These are phyloP conservation scores for Eremophila alpestris DNA, from an alignment of 2,797 vertebrate genomes.

Conservation along the genomic window DNA sequence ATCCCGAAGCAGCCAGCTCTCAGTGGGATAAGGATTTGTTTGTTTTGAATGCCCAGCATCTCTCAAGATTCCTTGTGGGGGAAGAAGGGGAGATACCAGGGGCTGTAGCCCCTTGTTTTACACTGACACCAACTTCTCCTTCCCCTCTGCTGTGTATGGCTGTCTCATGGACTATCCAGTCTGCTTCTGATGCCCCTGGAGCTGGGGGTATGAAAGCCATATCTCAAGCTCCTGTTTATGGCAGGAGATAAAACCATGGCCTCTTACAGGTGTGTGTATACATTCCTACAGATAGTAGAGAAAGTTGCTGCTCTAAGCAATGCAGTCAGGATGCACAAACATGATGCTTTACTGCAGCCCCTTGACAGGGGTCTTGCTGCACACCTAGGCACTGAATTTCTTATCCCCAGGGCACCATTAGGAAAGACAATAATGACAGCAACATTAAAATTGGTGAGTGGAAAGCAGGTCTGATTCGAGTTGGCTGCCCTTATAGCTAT, in stretches of 20 bases:
- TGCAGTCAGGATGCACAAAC: background rate
- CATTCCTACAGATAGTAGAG: background rate
- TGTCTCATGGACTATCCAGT: background rate
- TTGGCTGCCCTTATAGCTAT: background rate
- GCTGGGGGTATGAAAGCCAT: background rate
- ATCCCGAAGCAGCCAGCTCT: background rate
- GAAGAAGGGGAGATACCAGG: background rate
- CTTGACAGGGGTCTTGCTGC: background rate
- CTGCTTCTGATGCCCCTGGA: background rate
- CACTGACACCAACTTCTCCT: background rate
- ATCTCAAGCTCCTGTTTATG: background rate
- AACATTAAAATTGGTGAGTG: background rate
- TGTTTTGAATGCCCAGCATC: background rate
- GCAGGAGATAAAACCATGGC: background rate
- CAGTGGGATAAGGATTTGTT: background rate
- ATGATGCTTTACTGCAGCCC: background rate
- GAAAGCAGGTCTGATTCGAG: background rate
- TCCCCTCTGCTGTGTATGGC: background rate
- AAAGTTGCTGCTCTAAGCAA: background rate
- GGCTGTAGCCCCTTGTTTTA: background rate
- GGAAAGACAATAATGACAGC: background rate
- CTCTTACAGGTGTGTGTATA: background rate
- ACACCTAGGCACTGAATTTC: background rate
- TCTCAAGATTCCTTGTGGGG: background rate
- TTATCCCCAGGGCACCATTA: background rate